Evolutionary conservation across 2,797 vertebrate genomes (phyloP), one percentile per base, ranked within the genome.

Genomic region (Gymnoscopelus braueri): DNA sequence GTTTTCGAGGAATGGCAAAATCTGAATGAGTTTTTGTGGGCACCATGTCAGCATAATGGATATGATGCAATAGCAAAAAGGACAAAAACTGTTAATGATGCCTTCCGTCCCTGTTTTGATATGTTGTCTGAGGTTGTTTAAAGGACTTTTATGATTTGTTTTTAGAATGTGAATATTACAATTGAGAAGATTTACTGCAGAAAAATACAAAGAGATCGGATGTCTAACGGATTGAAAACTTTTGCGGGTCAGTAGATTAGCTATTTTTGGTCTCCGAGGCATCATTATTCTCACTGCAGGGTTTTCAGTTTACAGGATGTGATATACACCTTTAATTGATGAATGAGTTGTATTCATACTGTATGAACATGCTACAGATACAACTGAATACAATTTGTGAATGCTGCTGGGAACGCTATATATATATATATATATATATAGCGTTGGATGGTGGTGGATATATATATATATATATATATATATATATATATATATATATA

Each of bases 241-340:
- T 12, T 47, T 52, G 48, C 10, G 2, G 6, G 11, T 59, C 50
- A 73, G 80, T 15, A 61, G 62, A 83, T 54, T 63, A 68, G 47
- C 15, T 72, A 76, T 67, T 74, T 69, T 63, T 48, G 19, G 68
- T 80, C 3, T 59, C 32, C 65, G 35, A 32, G 48, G 24, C 14
- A 15, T 74, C 60, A 70, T 85, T 0, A 60, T 52, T 85, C 65
- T 68, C 71, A 74, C 58, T 71, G 2, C 6, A 52, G 2, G 4
- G 63, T 63, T 80, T 62, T 60, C 57, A 63, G 64, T 82, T 67
- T 57, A 67, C 66, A 68, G 50, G 53, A 66, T 56, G 60, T 79
- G 23, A 12, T 2, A 14, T 26, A 53, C 63, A 56, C 58, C 63
- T 65, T 49, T 60, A 5, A 13, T 35, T 63, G 48, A 51, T 63